phyloP scores from a whole-genome alignment of 2,113 vertebrate genomes.

The Pelodiscus sinensis region DNA sequence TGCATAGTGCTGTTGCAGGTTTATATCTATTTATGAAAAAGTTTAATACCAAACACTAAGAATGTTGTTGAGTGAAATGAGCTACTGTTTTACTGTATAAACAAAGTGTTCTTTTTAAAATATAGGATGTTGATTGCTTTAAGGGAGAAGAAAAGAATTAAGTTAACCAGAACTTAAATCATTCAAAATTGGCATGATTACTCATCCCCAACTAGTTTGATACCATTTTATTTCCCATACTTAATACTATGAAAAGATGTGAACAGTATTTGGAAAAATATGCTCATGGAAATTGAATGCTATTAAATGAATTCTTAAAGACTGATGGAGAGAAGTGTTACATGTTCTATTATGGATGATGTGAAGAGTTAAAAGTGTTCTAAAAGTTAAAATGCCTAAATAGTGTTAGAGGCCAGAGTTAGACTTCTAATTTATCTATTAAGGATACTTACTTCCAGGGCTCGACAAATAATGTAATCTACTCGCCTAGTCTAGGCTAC shows the following conservation, averaged over 20 bases:
- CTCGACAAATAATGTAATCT: too few species aligned
- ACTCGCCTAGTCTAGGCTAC: too few species aligned
- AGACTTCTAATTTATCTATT: background rate
- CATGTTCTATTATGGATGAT: background rate
- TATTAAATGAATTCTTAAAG: background rate
- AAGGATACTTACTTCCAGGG: too few species aligned
- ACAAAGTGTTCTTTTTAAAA: background rate
- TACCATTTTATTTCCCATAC: background rate
- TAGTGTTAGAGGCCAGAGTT: background rate
- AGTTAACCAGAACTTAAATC: background rate
- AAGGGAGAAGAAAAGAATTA: background rate
- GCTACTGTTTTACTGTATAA: background rate
- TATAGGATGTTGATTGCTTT: background rate
- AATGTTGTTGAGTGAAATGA: background rate
- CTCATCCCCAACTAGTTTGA: background rate
- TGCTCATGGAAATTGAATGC: background rate
- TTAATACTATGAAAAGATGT: background rate
- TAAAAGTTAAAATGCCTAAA: background rate
- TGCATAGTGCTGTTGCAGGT: background rate
- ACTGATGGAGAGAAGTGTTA: background rate
- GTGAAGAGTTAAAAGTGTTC: background rate
- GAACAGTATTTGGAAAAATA: background rate
- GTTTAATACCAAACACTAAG: background rate
- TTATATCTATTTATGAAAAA: background rate
- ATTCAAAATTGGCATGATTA: background rate